Percentiles rank a stretch among this genome's conserved stretches.
phyloP scores from a whole-genome alignment of 2,797 vertebrate genomes.

The Enteromius trimaculatus region DNA sequence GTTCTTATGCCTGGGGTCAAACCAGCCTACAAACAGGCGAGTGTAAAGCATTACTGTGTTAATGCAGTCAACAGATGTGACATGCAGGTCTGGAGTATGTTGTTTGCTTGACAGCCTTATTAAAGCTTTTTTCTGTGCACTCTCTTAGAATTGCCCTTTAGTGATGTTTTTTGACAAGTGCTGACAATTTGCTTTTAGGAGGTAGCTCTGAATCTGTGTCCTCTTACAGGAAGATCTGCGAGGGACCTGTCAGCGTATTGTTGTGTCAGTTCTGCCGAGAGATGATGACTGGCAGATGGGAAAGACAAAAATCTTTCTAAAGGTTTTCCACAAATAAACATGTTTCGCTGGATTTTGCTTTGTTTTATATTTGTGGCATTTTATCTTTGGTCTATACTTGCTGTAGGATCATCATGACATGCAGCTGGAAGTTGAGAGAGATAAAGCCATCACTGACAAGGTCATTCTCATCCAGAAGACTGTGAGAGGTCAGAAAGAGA shows the following conservation, averaged over 20 bases:
- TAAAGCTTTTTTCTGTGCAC: neutral
- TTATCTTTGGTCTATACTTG: conserved; percentile 11
- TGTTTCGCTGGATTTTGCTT: neutral
- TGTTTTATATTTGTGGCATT: neutral
- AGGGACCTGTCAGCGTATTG: conserved; percentile 92
- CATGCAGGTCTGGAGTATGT: neutral
- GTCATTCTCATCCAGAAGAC: conserved; percentile 97
- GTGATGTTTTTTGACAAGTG: conserved; percentile 14
- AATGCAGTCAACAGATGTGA: conserved; percentile 19
- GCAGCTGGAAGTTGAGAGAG: conserved; percentile 93
- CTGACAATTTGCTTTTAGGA: neutral
- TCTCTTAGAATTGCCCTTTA: neutral
- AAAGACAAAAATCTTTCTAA: conserved; percentile 97
- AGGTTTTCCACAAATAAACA: conserved; percentile 70
- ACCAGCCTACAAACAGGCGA: conserved; percentile 94
- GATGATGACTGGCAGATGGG: conserved; percentile 98
- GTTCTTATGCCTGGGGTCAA: conserved; percentile 95
- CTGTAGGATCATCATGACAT: conserved; percentile 95
- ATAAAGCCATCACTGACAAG: conserved; percentile 92
- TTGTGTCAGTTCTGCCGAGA: conserved; percentile 85
- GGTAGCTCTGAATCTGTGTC: conserved; percentile 6
- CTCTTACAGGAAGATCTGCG: conserved; percentile 86
- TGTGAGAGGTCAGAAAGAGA: conserved; percentile 89
- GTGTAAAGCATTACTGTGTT: neutral
- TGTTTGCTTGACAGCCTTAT: neutral